These are phyloP conservation scores for Fragum sueziense DNA, from an alignment of 2,888 invertebrate species.

Conservation along the genomic window DNA sequence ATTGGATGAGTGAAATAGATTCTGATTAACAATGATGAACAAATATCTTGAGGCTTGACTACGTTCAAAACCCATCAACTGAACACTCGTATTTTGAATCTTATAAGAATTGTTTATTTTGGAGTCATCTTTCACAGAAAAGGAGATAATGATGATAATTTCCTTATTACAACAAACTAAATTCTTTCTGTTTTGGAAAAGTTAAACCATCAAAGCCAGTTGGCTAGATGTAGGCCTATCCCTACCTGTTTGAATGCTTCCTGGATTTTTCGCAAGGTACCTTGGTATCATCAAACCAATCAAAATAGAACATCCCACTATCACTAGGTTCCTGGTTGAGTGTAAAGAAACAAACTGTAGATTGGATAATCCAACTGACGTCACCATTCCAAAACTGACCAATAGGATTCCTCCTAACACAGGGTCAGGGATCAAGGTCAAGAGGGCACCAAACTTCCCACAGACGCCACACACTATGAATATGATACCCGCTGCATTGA, in stretches of 20 bases:
- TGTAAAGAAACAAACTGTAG: constrained; percentile 87
- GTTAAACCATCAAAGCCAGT: too few relatives aligned
- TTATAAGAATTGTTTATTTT: background rate
- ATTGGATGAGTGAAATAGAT: too few relatives aligned
- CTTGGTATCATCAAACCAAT: constrained; percentile 87
- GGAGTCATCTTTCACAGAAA: background rate
- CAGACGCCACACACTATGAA: constrained; percentile 82
- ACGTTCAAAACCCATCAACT: too few relatives aligned
- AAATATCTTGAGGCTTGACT: too few relatives aligned
- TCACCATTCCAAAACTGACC: constrained; percentile 80
- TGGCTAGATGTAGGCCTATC: too few relatives aligned
- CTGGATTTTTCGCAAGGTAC: constrained; percentile 67
- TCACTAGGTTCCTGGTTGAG: constrained; percentile 91
- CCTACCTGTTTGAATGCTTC: constrained; percentile 73
- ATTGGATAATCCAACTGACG: constrained; percentile 76
- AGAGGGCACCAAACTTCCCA: constrained; percentile 83
- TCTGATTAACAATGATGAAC: too few relatives aligned
- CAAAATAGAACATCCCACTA: constrained; percentile 93
- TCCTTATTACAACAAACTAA: background rate
- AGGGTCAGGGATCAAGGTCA: constrained; percentile 83
- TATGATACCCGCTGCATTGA: constrained; percentile 82
- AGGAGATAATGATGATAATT: background rate
- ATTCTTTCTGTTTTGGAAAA: background rate
- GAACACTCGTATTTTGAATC: too few relatives aligned
- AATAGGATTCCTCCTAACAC: constrained; percentile 82